Evolutionary conservation across 2,888 invertebrate species (phyloP).

Genomic region (Plagodis pulveraria): DNA sequence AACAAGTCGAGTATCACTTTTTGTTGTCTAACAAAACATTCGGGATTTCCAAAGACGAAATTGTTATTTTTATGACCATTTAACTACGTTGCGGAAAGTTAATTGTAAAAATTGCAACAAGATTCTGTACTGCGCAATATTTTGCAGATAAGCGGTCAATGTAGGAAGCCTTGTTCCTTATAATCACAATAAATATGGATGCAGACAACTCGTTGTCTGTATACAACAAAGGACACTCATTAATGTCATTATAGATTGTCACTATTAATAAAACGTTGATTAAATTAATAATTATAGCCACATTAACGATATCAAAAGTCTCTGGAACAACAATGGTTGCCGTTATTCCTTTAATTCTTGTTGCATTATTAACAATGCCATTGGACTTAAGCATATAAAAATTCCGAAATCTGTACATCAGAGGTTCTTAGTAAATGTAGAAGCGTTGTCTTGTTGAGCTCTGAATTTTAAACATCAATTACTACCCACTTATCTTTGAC

Average conservation of each 20-base stretch:
- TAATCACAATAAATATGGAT: slow-evolving; percentile 31
- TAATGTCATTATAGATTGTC: slow-evolving; percentile 29
- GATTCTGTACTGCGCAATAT: slow-evolving; percentile 64
- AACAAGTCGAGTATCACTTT: no score
- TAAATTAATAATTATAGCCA: slow-evolving; percentile 25
- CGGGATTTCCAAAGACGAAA: no score
- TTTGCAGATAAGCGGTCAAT: slow-evolving; percentile 71
- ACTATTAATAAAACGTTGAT: slow-evolving; percentile 30
- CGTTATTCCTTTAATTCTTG: slow-evolving; percentile 7
- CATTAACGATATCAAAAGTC: slow-evolving; percentile 18
- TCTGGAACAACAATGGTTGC: slow-evolving; percentile 11
- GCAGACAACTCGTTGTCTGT: slow-evolving; percentile 32
- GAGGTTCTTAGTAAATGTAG: slow-evolving; percentile 15
- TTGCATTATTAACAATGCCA: background rate
- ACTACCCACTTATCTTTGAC: slow-evolving; percentile 40
- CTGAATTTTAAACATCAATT: slow-evolving; percentile 41
- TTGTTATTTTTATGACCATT: no score
- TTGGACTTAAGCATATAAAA: background rate
- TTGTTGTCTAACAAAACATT: no score
- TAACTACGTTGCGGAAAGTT: slow-evolving; percentile 18
- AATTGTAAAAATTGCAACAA: slow-evolving; percentile 16
- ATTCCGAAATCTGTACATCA: slow-evolving; percentile 3
- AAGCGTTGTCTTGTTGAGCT: slow-evolving; percentile 26
- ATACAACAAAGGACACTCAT: slow-evolving; percentile 24
- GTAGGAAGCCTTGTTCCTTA: slow-evolving; percentile 50